Conservation (phyloP, 2,797 vertebrate species). For the Acanthis flammea region DNA sequence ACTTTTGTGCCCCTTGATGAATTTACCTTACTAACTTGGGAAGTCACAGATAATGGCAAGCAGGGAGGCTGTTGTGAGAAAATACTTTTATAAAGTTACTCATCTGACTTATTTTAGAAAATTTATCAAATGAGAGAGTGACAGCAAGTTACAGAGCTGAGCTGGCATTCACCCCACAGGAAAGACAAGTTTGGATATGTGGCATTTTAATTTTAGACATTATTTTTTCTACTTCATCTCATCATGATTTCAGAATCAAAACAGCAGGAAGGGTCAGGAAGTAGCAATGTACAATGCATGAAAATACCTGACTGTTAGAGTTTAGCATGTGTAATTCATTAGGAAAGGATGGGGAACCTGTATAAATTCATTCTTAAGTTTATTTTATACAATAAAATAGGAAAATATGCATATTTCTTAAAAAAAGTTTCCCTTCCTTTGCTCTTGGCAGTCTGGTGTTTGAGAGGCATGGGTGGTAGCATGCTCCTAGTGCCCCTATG, state of each 20-base stretch:
- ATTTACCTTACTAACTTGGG: background rate
- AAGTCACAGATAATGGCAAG: background rate
- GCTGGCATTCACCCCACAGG: background rate
- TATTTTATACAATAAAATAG: background rate
- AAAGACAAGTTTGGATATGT: background rate
- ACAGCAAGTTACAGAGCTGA: background rate
- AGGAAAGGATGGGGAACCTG: background rate
- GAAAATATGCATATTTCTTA: background rate
- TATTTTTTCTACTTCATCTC: background rate
- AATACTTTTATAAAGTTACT: background rate
- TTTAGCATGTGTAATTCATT: background rate
- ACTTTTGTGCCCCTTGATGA: background rate
- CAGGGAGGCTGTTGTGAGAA: background rate
- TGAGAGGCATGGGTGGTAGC: background rate
- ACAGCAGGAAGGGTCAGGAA: background rate
- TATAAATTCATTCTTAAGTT: background rate
- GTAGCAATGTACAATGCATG: background rate
- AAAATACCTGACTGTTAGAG: background rate
- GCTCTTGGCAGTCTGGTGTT: background rate
- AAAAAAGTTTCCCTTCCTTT: background rate
- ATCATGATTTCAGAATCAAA: background rate
- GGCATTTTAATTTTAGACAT: background rate
- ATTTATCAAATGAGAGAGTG: background rate
- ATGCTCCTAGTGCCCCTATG: rapidly evolving
- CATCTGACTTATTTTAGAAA: background rate